Evolutionary conservation across 2,113 vertebrate species (phyloP).

Genomic region (Xiphophorus maculatus): DNA sequence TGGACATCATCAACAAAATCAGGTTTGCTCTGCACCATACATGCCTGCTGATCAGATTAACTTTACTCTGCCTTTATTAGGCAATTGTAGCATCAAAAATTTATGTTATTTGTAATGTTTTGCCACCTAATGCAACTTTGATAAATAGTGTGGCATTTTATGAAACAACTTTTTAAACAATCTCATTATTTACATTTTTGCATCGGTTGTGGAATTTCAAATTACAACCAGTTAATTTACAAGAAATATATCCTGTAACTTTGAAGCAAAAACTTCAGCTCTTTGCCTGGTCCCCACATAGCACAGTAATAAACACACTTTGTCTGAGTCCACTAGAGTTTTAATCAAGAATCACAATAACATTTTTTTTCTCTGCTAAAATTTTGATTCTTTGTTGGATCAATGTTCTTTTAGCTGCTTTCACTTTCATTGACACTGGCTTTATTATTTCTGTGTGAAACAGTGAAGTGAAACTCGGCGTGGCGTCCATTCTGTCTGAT

Average conservation of each 20-base stretch:
- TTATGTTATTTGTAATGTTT: neutral
- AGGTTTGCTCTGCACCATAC: slow-evolving; percentile 77
- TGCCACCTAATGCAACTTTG: neutral
- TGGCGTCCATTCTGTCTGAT: slow-evolving; percentile 94
- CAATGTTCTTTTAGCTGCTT: neutral
- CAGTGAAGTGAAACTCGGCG: slow-evolving; percentile 92
- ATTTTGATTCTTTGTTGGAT: neutral
- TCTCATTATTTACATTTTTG: no score
- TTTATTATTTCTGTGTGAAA: slow-evolving; percentile 2
- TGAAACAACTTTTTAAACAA: neutral
- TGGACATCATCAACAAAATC: slow-evolving; percentile 98
- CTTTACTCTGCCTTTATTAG: neutral
- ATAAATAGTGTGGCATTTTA: neutral
- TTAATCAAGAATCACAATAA: neutral
- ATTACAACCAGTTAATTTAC: no score
- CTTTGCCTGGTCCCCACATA: no score
- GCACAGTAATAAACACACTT: no score
- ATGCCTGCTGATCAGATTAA: neutral
- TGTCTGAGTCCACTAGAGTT: no score
- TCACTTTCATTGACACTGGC: neutral
- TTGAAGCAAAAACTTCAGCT: no score
- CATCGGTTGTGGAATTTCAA: no score
- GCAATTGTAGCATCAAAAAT: neutral
- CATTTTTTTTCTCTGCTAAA: neutral
- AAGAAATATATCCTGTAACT: no score